phyloP scores from a whole-genome alignment of 2,888 invertebrate species.

The Pyrgus malvae region DNA sequence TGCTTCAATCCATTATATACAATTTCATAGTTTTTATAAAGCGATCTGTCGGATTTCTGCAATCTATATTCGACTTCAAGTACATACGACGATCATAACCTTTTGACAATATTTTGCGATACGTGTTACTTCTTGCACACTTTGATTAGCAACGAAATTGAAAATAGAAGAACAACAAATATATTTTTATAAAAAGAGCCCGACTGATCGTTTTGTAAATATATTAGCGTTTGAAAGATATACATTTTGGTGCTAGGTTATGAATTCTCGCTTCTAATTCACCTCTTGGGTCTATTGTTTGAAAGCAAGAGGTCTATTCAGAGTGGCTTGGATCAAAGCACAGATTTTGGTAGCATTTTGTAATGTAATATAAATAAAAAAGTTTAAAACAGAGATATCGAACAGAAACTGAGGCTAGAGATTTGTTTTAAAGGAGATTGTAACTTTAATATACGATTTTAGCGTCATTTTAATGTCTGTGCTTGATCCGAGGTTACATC shows the following conservation, averaged over 20 bases:
- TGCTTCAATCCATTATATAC: constrained; percentile 7
- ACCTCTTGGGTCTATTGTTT: constrained; percentile 7
- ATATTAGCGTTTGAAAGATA: constrained; percentile 6
- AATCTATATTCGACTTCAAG: neutral
- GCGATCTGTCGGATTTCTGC: constrained; percentile 9
- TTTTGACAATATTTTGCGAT: neutral
- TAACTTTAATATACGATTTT: neutral
- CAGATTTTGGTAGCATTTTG: neutral
- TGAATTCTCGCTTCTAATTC: constrained; percentile 22
- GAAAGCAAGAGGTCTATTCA: neutral
- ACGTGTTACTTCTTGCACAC: neutral
- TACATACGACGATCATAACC: neutral
- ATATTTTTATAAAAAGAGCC: constrained; percentile 16
- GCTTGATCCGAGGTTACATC: neutral
- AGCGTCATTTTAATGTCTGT: neutral
- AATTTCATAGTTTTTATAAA: constrained; percentile 4
- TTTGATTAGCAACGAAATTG: neutral
- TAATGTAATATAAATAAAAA: neutral
- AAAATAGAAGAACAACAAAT: neutral
- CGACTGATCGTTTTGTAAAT: constrained; percentile 15
- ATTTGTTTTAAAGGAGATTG: constrained; percentile 1
- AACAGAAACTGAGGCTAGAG: constrained; percentile 2
- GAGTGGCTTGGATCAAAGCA: neutral
- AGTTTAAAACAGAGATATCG: neutral
- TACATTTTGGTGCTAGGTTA: constrained; percentile 33